Evolutionary conservation across 2,113 vertebrate species (phyloP), one percentile per base, ranked within the genome.

Genomic region (Clarias batrachus): DNA sequence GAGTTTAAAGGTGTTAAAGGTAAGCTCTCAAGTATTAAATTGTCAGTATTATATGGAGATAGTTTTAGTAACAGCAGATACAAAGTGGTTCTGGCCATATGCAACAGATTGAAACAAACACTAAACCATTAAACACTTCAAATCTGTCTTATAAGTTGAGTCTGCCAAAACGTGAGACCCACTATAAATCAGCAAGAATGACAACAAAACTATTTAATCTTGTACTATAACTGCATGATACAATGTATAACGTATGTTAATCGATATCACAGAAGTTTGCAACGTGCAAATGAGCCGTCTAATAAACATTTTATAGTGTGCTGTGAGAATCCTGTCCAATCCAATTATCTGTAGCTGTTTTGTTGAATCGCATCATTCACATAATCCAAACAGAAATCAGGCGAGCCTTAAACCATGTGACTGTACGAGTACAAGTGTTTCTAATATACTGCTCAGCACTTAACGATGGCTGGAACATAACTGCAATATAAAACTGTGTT

Each of bases 221-320:
- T 85, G 16, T 77, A 41, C 41, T 7, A 60, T 7, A 60, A 30
- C 30, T 70, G 52, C 48, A 71, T 5, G 0, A 57, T 70, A 13
- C 30, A 37, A 37, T 37, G 33, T 37, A 37, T 68, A 68, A 68
- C 56, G 63, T 52, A 19, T 41, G 59, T 21, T 52, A 52, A 70
- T 52, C 13, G 6, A 54, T 63, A 52, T 65, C 37, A 13, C 73
- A 71, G n/a, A 83, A 57, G 52, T 16, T 54, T 70, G 11, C 5
- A 60, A 66, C 8, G 65, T 12, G 48, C 81, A 68, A 68, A 68
- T 52, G 48, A 41, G 17, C 25, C 12, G 17, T 57, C 41, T 82
- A 65, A 66, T 54, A 56, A 82, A 66, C 30, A 48, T 82, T 83
- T 70, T 70, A 83, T 33, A 25, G n/a, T 25, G 63, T 83, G 41